A percentile compares a stretch with the other conserved stretches of the same genome.
These are phyloP conservation scores for Eriosoma lanigerum DNA, from an alignment of 1,140 invertebrate genomes.

Conservation along the genomic window DNA sequence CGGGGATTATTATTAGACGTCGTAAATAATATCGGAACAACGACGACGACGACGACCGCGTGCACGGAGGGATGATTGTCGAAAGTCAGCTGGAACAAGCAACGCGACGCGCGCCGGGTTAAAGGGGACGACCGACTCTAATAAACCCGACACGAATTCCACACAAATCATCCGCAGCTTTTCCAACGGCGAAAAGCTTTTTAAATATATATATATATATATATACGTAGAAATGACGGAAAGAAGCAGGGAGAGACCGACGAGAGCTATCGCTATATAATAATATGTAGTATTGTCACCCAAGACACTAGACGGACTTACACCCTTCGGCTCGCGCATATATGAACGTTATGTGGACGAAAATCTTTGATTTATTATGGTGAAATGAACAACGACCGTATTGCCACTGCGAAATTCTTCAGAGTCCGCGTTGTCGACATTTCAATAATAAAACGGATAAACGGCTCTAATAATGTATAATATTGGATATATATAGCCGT, in stretches of 20 bases:
- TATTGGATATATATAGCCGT: too few relatives aligned
- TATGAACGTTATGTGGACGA: conserved; percentile 1
- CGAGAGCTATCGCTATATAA: too few relatives aligned
- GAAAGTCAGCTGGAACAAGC: conserved; percentile 46
- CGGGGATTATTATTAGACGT: conserved; percentile 50
- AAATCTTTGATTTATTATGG: conserved; percentile 48
- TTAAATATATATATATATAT: conserved; percentile 51
- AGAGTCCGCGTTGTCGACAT: conserved; percentile 28
- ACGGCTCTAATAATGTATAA: too few relatives aligned
- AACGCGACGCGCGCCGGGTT: not conserved
- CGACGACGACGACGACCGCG: not conserved
- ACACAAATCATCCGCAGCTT: conserved; percentile 51
- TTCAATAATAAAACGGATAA: conserved; percentile 30
- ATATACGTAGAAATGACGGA: not conserved
- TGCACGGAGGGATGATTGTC: conserved; percentile 30
- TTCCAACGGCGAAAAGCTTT: conserved; percentile 48
- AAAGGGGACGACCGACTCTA: conserved; percentile 36
- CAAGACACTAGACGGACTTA: conserved; percentile 14
- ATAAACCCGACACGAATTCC: conserved; percentile 51
- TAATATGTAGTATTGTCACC: conserved; percentile 23
- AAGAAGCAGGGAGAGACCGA: not conserved
- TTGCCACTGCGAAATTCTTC: conserved; percentile 28
- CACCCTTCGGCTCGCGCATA: conserved; percentile 23
- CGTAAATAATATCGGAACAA: conserved; percentile 37
- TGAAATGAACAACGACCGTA: conserved; percentile 36